These are phyloP conservation scores for Subacronicta megacephala DNA, from an alignment of 2,888 invertebrate genomes.

Conservation along the genomic window DNA sequence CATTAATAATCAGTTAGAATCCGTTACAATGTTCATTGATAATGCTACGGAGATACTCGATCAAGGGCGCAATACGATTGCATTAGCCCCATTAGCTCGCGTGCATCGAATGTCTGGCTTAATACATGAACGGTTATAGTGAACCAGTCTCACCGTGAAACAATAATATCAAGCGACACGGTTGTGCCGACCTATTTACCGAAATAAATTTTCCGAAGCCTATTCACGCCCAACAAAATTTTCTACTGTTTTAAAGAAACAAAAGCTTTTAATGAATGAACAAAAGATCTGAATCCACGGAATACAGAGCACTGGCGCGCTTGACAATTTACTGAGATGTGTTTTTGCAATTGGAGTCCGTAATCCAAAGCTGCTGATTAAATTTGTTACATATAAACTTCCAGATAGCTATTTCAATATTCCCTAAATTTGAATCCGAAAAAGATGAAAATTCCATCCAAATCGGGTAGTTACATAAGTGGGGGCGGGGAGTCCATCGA, in stretches of 20 bases:
- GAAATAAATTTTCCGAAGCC: constrained; percentile 41
- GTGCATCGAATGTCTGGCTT: constrained; percentile 47
- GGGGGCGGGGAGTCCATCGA: constrained; percentile 74
- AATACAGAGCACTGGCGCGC: constrained; percentile 16
- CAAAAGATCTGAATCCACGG: constrained; percentile 11
- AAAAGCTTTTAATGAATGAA: constrained; percentile 44
- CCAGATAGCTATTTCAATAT: constrained; percentile 65
- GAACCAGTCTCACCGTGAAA: constrained; percentile 17
- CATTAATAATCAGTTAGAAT: constrained; percentile 26
- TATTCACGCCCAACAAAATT: constrained; percentile 35
- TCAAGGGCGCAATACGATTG: constrained; percentile 65
- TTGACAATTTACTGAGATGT: constrained; percentile 15
- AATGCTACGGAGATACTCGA: constrained; percentile 60
- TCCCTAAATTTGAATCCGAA: constrained; percentile 67
- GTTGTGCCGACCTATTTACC: constrained; percentile 52
- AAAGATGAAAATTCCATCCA: constrained; percentile 69
- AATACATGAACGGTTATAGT: constrained; percentile 24
- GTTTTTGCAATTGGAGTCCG: constrained; percentile 18
- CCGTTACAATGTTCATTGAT: constrained; percentile 61
- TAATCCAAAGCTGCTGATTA: constrained; percentile 27
- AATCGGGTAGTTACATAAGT: constrained; percentile 85
- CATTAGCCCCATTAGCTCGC: constrained; percentile 65
- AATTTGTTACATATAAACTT: constrained; percentile 47
- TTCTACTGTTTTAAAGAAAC: constrained; percentile 42
- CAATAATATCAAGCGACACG: constrained; percentile 40